A percentile compares a stretch with the other conserved stretches of the same genome.
Evolutionary conservation across 2,888 invertebrate species (phyloP).

Genomic region (Dolomedes plantarius): DNA sequence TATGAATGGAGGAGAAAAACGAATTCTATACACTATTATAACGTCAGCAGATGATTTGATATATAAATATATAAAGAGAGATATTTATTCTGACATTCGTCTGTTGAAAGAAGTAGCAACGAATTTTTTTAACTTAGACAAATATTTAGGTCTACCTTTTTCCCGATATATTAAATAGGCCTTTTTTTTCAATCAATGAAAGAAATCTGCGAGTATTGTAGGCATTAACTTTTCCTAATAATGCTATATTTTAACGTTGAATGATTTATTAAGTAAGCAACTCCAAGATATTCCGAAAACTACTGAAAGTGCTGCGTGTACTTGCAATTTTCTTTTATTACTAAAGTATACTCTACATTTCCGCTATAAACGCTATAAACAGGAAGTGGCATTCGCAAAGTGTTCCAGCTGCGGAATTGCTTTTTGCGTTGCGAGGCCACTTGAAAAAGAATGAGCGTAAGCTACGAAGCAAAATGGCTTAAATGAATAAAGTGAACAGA

Average conservation of each 20-base stretch:
- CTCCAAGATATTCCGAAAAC: neutral
- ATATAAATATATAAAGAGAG: too few species aligned
- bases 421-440: neutral
- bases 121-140: too few species aligned
- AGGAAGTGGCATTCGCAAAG: neutral
- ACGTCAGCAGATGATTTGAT: too few species aligned
- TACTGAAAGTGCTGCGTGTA: neutral
- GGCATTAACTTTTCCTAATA: neutral
- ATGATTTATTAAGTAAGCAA: constrained; percentile 1
- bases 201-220: too few species aligned
- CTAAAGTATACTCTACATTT: neutral
- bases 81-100: too few species aligned
- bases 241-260: neutral
- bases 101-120: too few species aligned
- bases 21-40: too few species aligned
- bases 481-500: neutral
- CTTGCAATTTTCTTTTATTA: neutral
- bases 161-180: too few species aligned
- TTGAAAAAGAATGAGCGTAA: neutral
- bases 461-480: neutral
- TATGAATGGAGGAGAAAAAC: too few species aligned
- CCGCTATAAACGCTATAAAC: neutral
- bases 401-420: constrained; percentile 2
- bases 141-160: too few species aligned
- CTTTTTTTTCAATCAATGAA: too few species aligned